Conservation (phyloP, 2,113 vertebrate genomes). For the Platichthys flesus region DNA sequence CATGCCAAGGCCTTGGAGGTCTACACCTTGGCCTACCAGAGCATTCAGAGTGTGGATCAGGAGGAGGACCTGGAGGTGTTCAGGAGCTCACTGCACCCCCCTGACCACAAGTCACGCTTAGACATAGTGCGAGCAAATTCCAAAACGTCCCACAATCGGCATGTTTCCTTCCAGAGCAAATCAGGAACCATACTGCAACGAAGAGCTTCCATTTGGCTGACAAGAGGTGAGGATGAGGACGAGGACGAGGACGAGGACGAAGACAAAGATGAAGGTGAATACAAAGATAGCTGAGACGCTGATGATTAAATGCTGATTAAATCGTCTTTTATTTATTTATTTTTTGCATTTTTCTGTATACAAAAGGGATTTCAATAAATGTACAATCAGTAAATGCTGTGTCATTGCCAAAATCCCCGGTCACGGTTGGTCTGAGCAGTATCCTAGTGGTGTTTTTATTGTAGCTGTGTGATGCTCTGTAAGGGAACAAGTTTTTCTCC, state of each 20-base stretch:
- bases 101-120: conserved; percentile 90
- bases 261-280: conserved; percentile 66
- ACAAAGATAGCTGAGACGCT: conserved; percentile 60
- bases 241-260: conserved; percentile 68
- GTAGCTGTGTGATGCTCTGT: conserved; percentile 7
- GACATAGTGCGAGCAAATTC: conserved; percentile 94
- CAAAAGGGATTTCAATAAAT: background rate
- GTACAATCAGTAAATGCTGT: background rate
- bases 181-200: conserved; percentile 80
- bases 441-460: conserved; percentile 34
- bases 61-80: conserved; percentile 96
- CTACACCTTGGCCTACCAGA: conserved; percentile 92
- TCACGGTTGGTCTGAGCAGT: conserved; percentile 40
- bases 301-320: conserved; percentile 55
- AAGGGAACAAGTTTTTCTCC: background rate
- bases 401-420: conserved; percentile 47
- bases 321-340: too few relatives aligned
- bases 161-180: conserved; percentile 85
- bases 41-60: conserved; percentile 94
- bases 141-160: conserved; percentile 88
- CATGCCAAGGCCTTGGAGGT: conserved; percentile 96
- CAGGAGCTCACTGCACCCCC: conserved; percentile 89
- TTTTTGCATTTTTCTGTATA: background rate
- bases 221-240: conserved; percentile 50
- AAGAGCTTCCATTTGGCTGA: conserved; percentile 58